Conservation (phyloP, 2,888 invertebrate genomes). For the Drosophila kokeensis region DNA sequence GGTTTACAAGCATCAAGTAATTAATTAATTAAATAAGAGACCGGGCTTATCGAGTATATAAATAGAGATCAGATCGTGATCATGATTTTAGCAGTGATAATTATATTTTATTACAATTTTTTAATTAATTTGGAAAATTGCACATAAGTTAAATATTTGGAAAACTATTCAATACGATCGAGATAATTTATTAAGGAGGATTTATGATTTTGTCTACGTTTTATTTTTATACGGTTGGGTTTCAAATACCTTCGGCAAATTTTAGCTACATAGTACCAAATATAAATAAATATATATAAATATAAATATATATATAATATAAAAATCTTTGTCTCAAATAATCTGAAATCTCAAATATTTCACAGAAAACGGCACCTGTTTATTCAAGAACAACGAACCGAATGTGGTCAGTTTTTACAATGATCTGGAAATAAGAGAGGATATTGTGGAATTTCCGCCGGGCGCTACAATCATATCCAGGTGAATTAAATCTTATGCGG, state of each 20-base stretch:
- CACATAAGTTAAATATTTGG: neutral
- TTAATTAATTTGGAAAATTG: neutral
- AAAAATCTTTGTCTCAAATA: too few relatives aligned
- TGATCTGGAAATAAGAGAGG: constrained; percentile 91
- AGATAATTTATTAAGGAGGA: neutral
- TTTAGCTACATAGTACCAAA: rapidly evolving
- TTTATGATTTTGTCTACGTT: neutral
- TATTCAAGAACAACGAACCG: constrained; percentile 91
- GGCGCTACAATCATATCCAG: constrained; percentile 89
- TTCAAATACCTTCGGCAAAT: neutral
- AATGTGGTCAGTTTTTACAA: constrained; percentile 93
- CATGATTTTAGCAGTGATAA: neutral
- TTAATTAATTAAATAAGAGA: neutral
- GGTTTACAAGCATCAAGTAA: neutral
- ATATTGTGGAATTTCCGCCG: constrained; percentile 91
- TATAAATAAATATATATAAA: too few relatives aligned
- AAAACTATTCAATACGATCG: neutral
- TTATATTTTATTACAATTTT: neutral
- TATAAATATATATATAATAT: too few relatives aligned
- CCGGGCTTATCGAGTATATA: neutral
- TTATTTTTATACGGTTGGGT: rapidly evolving
- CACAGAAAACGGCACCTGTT: constrained; percentile 90
- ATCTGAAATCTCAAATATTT: neutral
- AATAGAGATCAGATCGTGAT: neutral
- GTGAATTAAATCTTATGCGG: constrained; percentile 75